Evolutionary conservation across 2,797 vertebrate genomes (phyloP), one percentile per base, ranked within the genome.

Genomic region (Crypturellus tataupa): DNA sequence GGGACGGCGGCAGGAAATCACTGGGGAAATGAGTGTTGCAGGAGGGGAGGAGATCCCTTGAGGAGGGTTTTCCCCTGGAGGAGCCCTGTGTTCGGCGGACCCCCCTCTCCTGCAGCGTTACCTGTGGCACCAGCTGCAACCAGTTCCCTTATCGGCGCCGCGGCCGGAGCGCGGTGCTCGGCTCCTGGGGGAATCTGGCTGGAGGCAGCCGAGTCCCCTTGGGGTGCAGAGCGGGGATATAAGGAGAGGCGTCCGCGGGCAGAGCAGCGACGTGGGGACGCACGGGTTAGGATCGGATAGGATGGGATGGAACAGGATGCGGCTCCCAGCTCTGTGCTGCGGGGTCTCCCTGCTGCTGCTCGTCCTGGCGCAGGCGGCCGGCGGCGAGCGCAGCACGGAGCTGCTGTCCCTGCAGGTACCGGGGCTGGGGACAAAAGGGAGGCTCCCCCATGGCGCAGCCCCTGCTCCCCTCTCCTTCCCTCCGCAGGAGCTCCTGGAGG

Each of bases 121-220:
- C 46, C 53, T 16, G 60, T 37, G 20, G 53, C 35, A 20, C 42
- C 72, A 78, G 81, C 6, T 87, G 16, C 46, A 95, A 83, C 81
- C 89, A 83, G 91, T 65, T 90, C n/a, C 35, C 75, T 92, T 89
- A 82, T 76, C 24, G 0, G 83, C 67, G 33, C 40, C 2, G 11
- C 10, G 46, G 77, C 80, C 31, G 27, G 53, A 73, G 33, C 2
- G 76, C 0, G 3, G 65, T n/a, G 24, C 70, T 44, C 0, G 5
- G 63, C 58, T 78, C 71, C 71, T 70, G 46, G 13, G 58, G 64
- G 91, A 55, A 70, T 51, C 75, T 77, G 93, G 79, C 64, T 40
- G 72, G 79, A 90, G 78, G 85, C 89, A 91, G 94, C 76, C 53
- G 33, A 85, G 53, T 44, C 42, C 71, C 87, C 85, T 60, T 42